phyloP scores from a whole-genome alignment of 2,797 vertebrate species.

The Enteromius radiatus region DNA sequence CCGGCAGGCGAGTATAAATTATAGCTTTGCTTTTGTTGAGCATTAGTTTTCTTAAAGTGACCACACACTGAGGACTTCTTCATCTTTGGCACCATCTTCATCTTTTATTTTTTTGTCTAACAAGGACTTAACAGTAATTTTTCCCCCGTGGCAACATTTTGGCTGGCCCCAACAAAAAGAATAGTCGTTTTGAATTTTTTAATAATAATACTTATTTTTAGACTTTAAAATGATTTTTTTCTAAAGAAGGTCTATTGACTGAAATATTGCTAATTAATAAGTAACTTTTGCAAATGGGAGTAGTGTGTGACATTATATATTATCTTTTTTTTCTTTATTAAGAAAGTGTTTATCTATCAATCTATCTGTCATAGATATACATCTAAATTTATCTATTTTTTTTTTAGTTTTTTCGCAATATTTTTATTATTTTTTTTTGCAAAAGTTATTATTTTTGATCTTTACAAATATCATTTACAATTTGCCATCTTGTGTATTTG shows the following conservation, averaged over 20 bases:
- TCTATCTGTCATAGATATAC: too few relatives aligned
- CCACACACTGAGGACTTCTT: slow-evolving; percentile 52
- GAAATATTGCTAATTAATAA: not conserved
- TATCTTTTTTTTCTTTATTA: not conserved
- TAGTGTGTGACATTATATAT: not conserved
- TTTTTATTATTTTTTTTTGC: too few relatives aligned
- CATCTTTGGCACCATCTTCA: slow-evolving; percentile 11
- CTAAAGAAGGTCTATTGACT: not conserved
- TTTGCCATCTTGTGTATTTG: not conserved
- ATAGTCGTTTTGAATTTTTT: not conserved
- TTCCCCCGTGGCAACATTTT: not conserved
- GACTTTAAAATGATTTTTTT: not conserved
- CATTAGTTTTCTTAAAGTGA: slow-evolving; percentile 61
- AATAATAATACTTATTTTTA: too few relatives aligned
- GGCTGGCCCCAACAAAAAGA: not conserved
- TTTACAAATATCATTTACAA: not conserved
- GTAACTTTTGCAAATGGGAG: not conserved
- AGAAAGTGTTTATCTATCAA: too few relatives aligned
- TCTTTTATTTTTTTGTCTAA: slow-evolving; percentile 10
- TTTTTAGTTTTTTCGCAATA: too few relatives aligned
- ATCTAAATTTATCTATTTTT: too few relatives aligned
- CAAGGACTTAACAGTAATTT: not conserved
- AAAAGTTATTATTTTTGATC: not conserved
- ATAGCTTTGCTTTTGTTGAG: slow-evolving; percentile 65
- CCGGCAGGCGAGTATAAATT: slow-evolving; percentile 66